Evolutionary conservation across 2,888 invertebrate genomes (phyloP).

Genomic region (Graphium colonna): DNA sequence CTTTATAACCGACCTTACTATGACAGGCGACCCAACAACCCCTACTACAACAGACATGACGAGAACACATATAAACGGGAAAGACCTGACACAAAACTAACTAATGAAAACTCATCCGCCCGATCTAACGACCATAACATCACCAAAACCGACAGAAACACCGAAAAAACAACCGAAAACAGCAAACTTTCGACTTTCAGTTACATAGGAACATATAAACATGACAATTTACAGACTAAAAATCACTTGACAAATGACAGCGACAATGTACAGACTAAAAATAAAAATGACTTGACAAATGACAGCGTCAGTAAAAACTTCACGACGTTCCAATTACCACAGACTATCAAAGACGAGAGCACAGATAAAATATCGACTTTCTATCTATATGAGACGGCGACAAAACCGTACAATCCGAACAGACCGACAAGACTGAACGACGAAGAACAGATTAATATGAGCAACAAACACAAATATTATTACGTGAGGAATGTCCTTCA

Average conservation of each 20-base stretch:
- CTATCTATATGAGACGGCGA: slow-evolving; percentile 62
- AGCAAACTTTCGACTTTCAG: slow-evolving; percentile 72
- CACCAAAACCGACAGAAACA: slow-evolving; percentile 29
- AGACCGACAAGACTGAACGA: slow-evolving; percentile 68
- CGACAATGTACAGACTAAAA: slow-evolving; percentile 21
- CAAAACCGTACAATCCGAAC: slow-evolving; percentile 58
- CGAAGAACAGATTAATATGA: slow-evolving; percentile 41
- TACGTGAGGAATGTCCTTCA: slow-evolving; percentile 67
- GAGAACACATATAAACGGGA: slow-evolving; percentile 46
- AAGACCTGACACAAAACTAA: slow-evolving; percentile 44
- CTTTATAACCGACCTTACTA: slow-evolving; percentile 40
- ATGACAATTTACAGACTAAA: slow-evolving; percentile 29
- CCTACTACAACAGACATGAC: slow-evolving; percentile 55
- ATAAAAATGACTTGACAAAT: slow-evolving; percentile 27
- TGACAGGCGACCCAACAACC: slow-evolving; percentile 57
- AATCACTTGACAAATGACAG: slow-evolving; percentile 23
- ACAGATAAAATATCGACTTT: slow-evolving; percentile 67
- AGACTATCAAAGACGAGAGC: too few species aligned
- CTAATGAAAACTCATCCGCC: slow-evolving; percentile 57
- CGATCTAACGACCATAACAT: slow-evolving; percentile 55
- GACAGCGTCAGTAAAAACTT: slow-evolving; percentile 61
- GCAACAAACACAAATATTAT: slow-evolving; percentile 58
- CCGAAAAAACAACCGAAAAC: slow-evolving; percentile 53
- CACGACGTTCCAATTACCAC: slow-evolving; percentile 44
- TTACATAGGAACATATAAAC: slow-evolving; percentile 71